Conservation (phyloP, 1,140 invertebrate genomes). For the Cryptotermes secundus region DNA sequence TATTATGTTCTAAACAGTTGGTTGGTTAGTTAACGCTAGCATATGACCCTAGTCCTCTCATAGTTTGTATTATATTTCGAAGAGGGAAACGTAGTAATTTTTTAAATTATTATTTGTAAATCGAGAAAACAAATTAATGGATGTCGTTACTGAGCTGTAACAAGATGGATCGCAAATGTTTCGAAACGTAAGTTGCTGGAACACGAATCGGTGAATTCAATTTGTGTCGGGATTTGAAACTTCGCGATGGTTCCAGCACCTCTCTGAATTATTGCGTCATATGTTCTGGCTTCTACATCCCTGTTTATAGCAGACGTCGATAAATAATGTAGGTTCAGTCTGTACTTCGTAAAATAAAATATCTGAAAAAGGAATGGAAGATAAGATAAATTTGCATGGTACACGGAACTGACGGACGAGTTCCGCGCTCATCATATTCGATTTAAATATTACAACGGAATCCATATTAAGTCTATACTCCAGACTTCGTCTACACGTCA, state of each 20-base stretch:
- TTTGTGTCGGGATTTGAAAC: neutral
- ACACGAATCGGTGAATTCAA: neutral
- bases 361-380: no score
- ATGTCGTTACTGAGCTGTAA: neutral
- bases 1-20: no score
- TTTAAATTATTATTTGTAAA: no score
- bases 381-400: no score
- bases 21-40: no score
- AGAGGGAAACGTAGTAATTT: neutral
- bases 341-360: no score
- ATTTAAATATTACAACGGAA: no score
- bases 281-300: neutral
- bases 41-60: neutral
- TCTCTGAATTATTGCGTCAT: neutral
- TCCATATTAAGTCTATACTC: no score
- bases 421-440: no score
- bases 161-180: neutral
- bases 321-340: neutral
- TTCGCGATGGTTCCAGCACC: neutral
- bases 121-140: neutral
- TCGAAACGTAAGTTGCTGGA: neutral
- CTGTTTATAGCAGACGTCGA: neutral
- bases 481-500: no score
- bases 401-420: no score
- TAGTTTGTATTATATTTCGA: neutral